Evolutionary conservation across 2,888 invertebrate species (phyloP), one percentile per base, ranked within the genome.

Genomic region (Chalcis sispes): DNA sequence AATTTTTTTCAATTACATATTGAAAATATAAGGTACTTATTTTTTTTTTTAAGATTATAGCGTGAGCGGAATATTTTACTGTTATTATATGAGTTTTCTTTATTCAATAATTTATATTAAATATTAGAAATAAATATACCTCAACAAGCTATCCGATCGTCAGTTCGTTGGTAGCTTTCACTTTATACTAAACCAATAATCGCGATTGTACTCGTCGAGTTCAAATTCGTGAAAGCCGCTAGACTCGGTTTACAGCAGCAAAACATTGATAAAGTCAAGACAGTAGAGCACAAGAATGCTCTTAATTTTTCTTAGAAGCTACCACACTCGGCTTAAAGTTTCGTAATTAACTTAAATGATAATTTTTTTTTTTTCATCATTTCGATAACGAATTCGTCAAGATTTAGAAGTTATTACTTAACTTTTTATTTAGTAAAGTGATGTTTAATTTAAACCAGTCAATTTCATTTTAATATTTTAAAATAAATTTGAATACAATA

Each of bases 261-360:
- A 61, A 54, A 67, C 52, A 74, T 62, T 46, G 61, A 67, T 74
- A 54, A 74, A 52, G 42, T n/a, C 20, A 10, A 3, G 15, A 40
- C 18, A 54, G 64, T 23, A 20, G 32, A 36, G 32, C 42, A 54
- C 36, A n/a, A 48, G 70, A 50, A 56, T 46, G 46, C n/a, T 5
- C 32, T 2, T 64, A 1, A 36, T 52, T 62, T 52, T 62, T 74
- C 75, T 48, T 48, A 20, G 8, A 3, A 10, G 10, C 7, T 75
- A 54, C 56, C 56, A 64, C 64, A 70, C 64, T 48, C 64, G 48
- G 32, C n/a, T 56, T 32, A 10, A 23, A 32, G 15, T 75, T 66
- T 75, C 54, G 66, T 54, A 75, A 75, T 8, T 2, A 18, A 32
- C 48, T 23, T 20, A 29, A 29, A 23, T 56, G 75, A 76, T 76